Evolutionary conservation across 2,888 invertebrate species (phyloP).

Genomic region (Dexiosoma caninum): DNA sequence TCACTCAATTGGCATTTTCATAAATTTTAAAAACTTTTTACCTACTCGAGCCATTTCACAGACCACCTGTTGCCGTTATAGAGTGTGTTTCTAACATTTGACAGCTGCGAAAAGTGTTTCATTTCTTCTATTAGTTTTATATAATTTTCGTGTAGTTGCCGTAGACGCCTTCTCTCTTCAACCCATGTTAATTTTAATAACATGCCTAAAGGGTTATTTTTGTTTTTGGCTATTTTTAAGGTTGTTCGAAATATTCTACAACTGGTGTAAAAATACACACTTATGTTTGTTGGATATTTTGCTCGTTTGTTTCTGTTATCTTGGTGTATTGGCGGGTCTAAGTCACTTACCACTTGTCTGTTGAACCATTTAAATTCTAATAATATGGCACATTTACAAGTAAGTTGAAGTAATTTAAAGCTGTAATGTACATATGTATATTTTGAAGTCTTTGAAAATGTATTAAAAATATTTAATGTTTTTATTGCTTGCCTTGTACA

Average conservation of each 20-base stretch:
- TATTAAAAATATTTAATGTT: neutral
- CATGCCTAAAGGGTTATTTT: slow-evolving; percentile 43
- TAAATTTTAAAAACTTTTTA: slow-evolving; percentile 14
- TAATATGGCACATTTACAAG: neutral
- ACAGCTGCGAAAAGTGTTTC: slow-evolving; percentile 36
- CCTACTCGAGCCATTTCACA: neutral
- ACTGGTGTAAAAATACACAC: too few species aligned
- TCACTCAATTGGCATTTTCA: slow-evolving; percentile 41
- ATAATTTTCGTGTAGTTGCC: neutral
- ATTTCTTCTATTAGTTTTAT: neutral
- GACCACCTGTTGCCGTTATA: neutral
- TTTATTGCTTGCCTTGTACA: too few species aligned
- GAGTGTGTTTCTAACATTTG: slow-evolving; percentile 17
- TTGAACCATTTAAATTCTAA: slow-evolving; percentile 24
- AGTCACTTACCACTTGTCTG: slow-evolving; percentile 15
- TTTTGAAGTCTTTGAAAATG: neutral
- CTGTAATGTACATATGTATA: neutral
- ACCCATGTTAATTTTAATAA: slow-evolving; percentile 42
- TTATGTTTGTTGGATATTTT: neutral
- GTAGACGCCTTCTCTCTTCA: slow-evolving; percentile 28
- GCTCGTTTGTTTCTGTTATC: slow-evolving; percentile 16
- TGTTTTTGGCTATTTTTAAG: neutral
- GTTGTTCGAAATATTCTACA: neutral
- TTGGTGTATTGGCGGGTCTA: slow-evolving; percentile 10
- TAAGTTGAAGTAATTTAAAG: neutral